Percentiles rank a stretch among this genome's conserved stretches.
These are phyloP conservation scores for Drosophila conformis DNA, from an alignment of 2,888 invertebrate species.

Conservation along the genomic window DNA sequence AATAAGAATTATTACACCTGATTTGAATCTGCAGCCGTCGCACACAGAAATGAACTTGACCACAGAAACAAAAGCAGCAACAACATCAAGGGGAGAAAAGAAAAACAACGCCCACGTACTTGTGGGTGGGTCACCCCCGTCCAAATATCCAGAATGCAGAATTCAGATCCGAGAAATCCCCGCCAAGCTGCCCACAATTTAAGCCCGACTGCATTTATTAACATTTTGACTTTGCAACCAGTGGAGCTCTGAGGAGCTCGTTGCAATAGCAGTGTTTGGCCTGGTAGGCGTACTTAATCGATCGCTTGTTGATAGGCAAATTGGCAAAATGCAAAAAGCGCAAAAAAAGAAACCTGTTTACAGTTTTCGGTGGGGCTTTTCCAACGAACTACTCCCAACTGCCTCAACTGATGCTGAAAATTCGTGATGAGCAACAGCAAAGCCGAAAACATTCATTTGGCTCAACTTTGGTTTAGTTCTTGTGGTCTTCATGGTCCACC, in stretches of 20 bases:
- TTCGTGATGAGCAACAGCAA: constrained; percentile 75
- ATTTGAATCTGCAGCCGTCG: constrained; percentile 83
- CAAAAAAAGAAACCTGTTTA: constrained; percentile 76
- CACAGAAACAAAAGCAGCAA: constrained; percentile 42
- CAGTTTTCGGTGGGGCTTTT: constrained; percentile 43
- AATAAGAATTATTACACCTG: constrained; percentile 85
- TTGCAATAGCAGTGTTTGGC: constrained; percentile 34
- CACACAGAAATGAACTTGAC: constrained; percentile 82
- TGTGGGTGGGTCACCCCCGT: constrained; percentile 70
- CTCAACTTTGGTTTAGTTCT: constrained; percentile 60
- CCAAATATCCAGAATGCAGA: constrained; percentile 9
- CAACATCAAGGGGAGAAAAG: constrained; percentile 11
- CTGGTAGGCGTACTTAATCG: constrained; percentile 78
- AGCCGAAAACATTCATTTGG: constrained; percentile 44
- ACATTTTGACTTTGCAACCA: constrained; percentile 82
- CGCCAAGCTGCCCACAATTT: constrained; percentile 38
- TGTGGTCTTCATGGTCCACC: constrained; percentile 46
- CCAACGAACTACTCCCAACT: constrained; percentile 41
- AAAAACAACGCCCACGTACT: constrained; percentile 65
- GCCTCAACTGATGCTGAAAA: constrained; percentile 56
- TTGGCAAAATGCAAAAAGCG: constrained; percentile 73
- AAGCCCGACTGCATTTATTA: constrained; percentile 74
- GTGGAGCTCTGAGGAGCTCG: constrained; percentile 30
- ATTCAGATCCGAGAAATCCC: constrained; percentile 19
- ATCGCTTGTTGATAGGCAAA: constrained; percentile 83